Evolutionary conservation across 1,140 invertebrate species (phyloP).

Genomic region (Philopotamus ludificatus): DNA sequence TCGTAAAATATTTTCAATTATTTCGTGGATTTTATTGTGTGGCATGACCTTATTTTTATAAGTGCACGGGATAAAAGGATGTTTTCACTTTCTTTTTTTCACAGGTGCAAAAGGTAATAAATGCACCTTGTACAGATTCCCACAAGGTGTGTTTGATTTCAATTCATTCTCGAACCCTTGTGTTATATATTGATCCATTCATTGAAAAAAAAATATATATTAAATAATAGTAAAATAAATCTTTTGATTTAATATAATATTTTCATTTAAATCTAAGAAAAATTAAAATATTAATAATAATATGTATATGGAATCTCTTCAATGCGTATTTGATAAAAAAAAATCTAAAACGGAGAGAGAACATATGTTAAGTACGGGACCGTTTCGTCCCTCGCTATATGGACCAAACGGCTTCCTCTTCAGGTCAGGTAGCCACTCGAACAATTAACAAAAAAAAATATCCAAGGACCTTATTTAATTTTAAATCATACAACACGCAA

Average conservation of each 20-base stretch:
- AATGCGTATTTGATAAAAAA: no score
- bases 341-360: slow-evolving; percentile 18
- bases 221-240: no score
- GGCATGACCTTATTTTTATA: not conserved
- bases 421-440: slow-evolving; percentile 31
- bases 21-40: not conserved
- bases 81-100: slow-evolving; percentile 15
- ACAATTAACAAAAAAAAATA: slow-evolving; percentile 15
- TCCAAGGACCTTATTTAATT: slow-evolving; percentile 8
- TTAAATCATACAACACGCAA: no score
- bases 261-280: no score
- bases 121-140: slow-evolving; percentile 25
- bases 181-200: not conserved
- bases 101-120: slow-evolving; percentile 4
- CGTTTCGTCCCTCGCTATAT: slow-evolving; percentile 29
- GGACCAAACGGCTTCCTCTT: slow-evolving; percentile 38
- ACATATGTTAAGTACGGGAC: slow-evolving; percentile 34
- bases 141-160: slow-evolving; percentile 28
- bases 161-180: slow-evolving; percentile 3
- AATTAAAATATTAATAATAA: no score
- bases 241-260: no score
- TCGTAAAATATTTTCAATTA: no score
- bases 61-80: no score
- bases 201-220: no score
- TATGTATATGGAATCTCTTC: no score